phyloP scores from a whole-genome alignment of 2,797 vertebrate species.

The Euthynnus affinis region DNA sequence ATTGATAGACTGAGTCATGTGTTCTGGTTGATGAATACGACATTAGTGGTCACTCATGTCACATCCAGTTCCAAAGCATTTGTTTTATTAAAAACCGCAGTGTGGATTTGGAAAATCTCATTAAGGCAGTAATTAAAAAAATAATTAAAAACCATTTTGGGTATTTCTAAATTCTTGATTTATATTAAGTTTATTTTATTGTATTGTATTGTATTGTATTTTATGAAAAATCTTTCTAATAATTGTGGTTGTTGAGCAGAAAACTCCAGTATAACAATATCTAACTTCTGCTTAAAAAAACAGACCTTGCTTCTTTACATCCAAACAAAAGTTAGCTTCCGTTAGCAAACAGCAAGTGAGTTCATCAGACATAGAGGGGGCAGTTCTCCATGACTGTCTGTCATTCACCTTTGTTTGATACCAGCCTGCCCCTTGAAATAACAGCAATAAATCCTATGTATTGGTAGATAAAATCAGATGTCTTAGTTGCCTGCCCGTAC shows the following conservation, averaged over 20 bases:
- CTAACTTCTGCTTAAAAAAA: neutral
- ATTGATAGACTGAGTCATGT: conserved; percentile 32
- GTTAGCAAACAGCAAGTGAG: neutral
- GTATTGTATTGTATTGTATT: neutral
- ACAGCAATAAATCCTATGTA: neutral
- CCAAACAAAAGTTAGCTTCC: neutral
- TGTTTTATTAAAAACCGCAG: conserved; percentile 8
- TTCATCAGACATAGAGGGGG: neutral
- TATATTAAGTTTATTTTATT: too few relatives aligned
- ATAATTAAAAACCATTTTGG: neutral
- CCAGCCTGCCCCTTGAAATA: neutral
- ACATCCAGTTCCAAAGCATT: conserved; percentile 34
- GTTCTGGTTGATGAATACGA: conserved; percentile 36
- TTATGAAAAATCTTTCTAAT: neutral
- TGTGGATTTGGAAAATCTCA: conserved; percentile 15
- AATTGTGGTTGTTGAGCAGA: neutral
- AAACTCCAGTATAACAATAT: neutral
- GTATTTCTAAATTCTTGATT: neutral
- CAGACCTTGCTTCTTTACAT: neutral
- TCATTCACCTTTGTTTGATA: neutral
- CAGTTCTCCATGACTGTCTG: neutral
- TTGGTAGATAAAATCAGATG: neutral
- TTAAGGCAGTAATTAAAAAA: conserved; percentile 21
- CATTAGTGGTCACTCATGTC: conserved; percentile 34
- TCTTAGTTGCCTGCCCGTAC: conserved; percentile 58